A percentile compares a stretch with the other conserved stretches of the same genome.
phyloP scores from a whole-genome alignment of 2,888 invertebrate species.

The Nymphalis c-album region DNA sequence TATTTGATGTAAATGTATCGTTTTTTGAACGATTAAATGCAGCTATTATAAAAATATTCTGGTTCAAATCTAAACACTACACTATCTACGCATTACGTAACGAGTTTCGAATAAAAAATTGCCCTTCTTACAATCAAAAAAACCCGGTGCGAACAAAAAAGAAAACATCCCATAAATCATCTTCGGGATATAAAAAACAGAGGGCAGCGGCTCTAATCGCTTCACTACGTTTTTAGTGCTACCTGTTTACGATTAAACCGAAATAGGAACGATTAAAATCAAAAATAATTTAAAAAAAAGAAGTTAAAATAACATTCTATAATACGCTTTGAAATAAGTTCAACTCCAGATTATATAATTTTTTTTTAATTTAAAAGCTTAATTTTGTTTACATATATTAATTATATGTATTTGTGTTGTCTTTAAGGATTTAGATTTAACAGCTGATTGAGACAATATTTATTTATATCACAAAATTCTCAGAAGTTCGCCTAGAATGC shows the following conservation, averaged over 20 bases:
- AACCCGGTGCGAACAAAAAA: conserved; percentile 34
- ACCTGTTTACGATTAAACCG: conserved; percentile 55
- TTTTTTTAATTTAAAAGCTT: no score
- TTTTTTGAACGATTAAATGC: no score
- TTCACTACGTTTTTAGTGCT: conserved; percentile 59
- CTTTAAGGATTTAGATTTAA: not conserved
- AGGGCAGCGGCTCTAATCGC: conserved; percentile 56
- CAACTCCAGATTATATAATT: no score
- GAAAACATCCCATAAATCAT: conserved; percentile 42
- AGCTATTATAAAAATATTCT: no score
- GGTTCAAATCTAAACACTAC: not conserved
- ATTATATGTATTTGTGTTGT: no score
- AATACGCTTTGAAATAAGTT: no score
- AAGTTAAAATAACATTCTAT: no score
- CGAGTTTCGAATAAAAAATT: conserved; percentile 15
- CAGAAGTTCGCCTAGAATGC: conserved; percentile 26
- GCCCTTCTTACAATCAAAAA: conserved; percentile 25
- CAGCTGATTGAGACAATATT: conserved; percentile 9
- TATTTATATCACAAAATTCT: conserved; percentile 21
- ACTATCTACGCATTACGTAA: not conserved
- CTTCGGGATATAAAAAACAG: conserved; percentile 36
- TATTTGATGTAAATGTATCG: no score
- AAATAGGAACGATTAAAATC: not conserved
- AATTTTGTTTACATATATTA: no score
- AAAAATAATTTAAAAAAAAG: no score